Evolutionary conservation across 2,888 invertebrate species (phyloP).

Genomic region (Anoncus sp.): DNA sequence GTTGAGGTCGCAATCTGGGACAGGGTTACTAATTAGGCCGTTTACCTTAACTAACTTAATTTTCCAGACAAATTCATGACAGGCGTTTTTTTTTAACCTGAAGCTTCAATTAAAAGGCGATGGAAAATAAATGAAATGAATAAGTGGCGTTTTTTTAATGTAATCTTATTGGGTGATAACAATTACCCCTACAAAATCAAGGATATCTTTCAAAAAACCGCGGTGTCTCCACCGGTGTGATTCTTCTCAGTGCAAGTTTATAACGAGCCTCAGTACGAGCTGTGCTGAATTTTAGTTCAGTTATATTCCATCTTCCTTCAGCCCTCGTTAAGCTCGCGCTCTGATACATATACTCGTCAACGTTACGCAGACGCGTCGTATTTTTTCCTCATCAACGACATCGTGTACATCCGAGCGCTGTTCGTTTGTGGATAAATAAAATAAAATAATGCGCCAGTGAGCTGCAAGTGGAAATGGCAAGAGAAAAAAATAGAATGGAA

Average conservation of each 20-base stretch:
- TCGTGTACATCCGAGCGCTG: background rate
- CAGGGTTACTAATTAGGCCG: too few species aligned
- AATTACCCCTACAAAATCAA: too few species aligned
- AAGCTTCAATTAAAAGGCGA: too few species aligned
- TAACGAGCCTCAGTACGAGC: slow-evolving; percentile 14
- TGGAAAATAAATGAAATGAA: too few species aligned
- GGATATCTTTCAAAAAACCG: too few species aligned
- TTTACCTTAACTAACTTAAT: too few species aligned
- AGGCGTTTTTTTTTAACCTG: too few species aligned
- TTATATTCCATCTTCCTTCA: slow-evolving; percentile 16
- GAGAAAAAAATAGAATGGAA: slow-evolving; percentile 37
- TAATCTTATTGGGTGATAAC: too few species aligned
- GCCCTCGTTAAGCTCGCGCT: background rate
- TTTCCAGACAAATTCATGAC: too few species aligned
- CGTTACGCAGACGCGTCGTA: slow-evolving; percentile 19
- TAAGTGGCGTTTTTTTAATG: too few species aligned
- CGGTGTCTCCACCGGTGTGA: too few species aligned
- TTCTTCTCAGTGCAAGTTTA: slow-evolving; percentile 5
- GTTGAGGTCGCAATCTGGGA: too few species aligned
- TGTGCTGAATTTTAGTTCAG: slow-evolving; percentile 11
- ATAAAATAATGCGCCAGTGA: slow-evolving; percentile 17
- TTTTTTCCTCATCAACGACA: slow-evolving; percentile 29
- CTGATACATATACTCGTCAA: slow-evolving; percentile 3
- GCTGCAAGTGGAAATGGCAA: background rate
- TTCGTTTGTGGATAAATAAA: slow-evolving; percentile 34